phyloP scores from a whole-genome alignment of 2,113 vertebrate genomes.

The Lycaon pictus region DNA sequence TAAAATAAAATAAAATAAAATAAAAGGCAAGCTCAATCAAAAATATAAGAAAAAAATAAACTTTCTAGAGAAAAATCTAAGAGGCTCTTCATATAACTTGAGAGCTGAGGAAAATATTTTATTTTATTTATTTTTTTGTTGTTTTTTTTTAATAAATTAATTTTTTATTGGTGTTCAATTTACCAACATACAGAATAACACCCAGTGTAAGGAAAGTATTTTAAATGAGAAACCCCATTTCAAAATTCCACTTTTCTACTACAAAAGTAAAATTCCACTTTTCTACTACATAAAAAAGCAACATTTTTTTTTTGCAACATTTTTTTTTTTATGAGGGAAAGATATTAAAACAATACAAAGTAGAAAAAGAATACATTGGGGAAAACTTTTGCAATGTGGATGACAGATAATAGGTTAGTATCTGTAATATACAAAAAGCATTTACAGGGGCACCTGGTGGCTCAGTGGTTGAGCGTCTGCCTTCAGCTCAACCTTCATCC shows the following conservation, averaged over 20 bases:
- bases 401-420: neutral
- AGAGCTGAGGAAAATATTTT: neutral
- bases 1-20: neutral
- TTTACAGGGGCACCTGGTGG: neutral
- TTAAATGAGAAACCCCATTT: neutral
- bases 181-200: too few relatives aligned
- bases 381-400: neutral
- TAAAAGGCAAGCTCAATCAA: neutral
- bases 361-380: neutral
- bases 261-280: neutral
- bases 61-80: neutral
- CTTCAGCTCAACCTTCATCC: too few relatives aligned
- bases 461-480: too few relatives aligned
- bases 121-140: neutral
- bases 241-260: neutral
- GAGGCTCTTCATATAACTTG: neutral
- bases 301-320: too few relatives aligned
- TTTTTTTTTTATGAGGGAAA: too few relatives aligned
- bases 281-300: neutral
- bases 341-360: neutral
- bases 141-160: too few relatives aligned
- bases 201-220: neutral
- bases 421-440: neutral
- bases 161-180: too few relatives aligned
- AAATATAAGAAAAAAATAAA: neutral